phyloP scores from a whole-genome alignment of 2,888 invertebrate species.

The Strigamia crassipes region DNA sequence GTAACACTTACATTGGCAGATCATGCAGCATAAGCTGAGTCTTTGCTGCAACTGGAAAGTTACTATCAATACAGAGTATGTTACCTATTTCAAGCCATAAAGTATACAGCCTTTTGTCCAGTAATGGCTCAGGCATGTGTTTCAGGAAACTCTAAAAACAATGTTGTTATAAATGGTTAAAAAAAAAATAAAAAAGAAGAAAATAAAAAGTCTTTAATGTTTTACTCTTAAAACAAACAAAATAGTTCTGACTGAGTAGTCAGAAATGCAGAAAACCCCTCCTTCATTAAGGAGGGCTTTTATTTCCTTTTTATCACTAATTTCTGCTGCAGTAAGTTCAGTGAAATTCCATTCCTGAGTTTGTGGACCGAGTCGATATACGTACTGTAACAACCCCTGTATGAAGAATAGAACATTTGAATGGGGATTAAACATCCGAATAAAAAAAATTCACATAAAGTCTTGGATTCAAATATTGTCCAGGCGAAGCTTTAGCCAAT shows the following conservation, averaged over 20 bases:
- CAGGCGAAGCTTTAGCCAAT: neutral
- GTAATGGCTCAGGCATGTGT: conserved; percentile 10
- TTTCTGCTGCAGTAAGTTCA: neutral
- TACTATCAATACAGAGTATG: neutral
- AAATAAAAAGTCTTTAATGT: too few species aligned
- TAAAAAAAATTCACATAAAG: neutral
- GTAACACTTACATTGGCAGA: neutral
- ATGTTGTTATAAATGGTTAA: neutral
- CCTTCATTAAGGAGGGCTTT: neutral
- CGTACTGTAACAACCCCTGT: neutral
- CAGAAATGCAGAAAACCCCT: conserved; percentile 20
- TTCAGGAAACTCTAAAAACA: conserved; percentile 18
- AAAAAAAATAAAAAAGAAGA: too few species aligned
- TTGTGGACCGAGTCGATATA: neutral
- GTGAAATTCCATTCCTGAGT: neutral
- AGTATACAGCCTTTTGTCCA: neutral
- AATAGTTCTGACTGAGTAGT: neutral
- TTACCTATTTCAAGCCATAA: conserved; percentile 23
- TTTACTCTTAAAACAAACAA: conserved; percentile 9
- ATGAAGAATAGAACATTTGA: neutral
- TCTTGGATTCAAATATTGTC: conserved; percentile 20
- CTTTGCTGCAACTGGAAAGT: neutral
- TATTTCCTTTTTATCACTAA: conserved; percentile 1
- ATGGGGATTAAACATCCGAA: neutral
- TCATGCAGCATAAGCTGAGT: conserved; percentile 9